phyloP scores from a whole-genome alignment of 2,888 invertebrate species.

The Heliconius erato region DNA sequence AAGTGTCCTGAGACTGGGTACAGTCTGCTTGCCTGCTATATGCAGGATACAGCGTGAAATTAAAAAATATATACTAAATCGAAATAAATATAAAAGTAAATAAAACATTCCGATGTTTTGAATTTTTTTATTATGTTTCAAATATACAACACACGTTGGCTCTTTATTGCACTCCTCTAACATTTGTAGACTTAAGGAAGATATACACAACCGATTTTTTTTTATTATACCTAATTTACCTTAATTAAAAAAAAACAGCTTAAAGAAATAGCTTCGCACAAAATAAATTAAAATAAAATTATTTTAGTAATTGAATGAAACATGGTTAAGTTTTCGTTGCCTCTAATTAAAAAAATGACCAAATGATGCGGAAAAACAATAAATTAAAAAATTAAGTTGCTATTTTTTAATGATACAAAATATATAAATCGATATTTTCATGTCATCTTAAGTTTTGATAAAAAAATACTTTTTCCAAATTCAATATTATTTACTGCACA shows the following conservation, averaged over 20 bases:
- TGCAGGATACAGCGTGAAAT: not conserved
- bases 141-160: slow-evolving; percentile 29
- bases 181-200: slow-evolving; percentile 12
- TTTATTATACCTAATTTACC: not conserved
- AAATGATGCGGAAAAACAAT: too few relatives aligned
- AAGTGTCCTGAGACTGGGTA: too few relatives aligned
- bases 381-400: too few relatives aligned
- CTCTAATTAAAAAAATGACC: not conserved
- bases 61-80: not conserved
- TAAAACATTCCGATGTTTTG: not conserved
- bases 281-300: not conserved
- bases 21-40: too few relatives aligned
- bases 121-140: slow-evolving; percentile 28
- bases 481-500: too few relatives aligned
- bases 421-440: too few relatives aligned
- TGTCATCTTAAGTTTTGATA: too few relatives aligned
- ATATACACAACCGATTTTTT: slow-evolving; percentile 16
- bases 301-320: not conserved
- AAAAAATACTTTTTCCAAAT: too few relatives aligned
- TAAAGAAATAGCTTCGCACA: too few relatives aligned
- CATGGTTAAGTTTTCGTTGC: not conserved
- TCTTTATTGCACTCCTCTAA: slow-evolving; percentile 23
- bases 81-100: not conserved
- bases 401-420: too few relatives aligned
- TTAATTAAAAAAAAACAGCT: not conserved